Evolutionary conservation across 2,797 vertebrate species (phyloP), one percentile per base, ranked within the genome.

Genomic region (Poecilia gillii): DNA sequence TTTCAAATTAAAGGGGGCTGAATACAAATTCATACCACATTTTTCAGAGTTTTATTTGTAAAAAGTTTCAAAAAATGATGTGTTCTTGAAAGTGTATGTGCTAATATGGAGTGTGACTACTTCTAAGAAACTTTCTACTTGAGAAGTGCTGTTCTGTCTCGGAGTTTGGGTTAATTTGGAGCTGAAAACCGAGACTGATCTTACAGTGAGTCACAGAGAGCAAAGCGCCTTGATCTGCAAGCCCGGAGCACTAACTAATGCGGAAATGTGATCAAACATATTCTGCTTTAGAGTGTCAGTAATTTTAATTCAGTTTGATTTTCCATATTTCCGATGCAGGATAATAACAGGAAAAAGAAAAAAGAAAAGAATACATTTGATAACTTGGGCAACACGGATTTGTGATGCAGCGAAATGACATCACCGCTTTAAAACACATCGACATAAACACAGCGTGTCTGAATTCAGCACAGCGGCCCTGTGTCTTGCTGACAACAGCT

Each of bases 401-500:
- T 84, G 6, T 47, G 85, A 81, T 78, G 72, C 84, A 80, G 83
- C 74, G 77, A 75, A 74, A n/a, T 64, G 81, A 88, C 87, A 88
- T 80, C 53, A 33, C 73, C 62, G 84, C 81, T 47, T 4, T 82
- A 75, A 82, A 86, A 79, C 81, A 74, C 59, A 82, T 75, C 81
- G 73, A 77, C 70, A 70, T 78, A 70, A 84, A 75, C 77, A 66
- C 77, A 83, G 79, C 85, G 89, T 85, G 93, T 76, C 57, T 1
- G 80, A 68, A 0, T 90, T 89, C 90, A 91, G 83, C 80, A 25
- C 4, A 2, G 77, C 12, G 72, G 77, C 84, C 82, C 79, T 59
- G 81, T 76, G 64, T 88, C 78, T 71, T 90, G 89, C 89, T 92
- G 92, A 92, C 90, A 88, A 57, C 85, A 81, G 86, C 78, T 77